A percentile compares a stretch with the other conserved stretches of the same genome.
phyloP scores from a whole-genome alignment of 2,888 invertebrate species.

The Alitta virens region DNA sequence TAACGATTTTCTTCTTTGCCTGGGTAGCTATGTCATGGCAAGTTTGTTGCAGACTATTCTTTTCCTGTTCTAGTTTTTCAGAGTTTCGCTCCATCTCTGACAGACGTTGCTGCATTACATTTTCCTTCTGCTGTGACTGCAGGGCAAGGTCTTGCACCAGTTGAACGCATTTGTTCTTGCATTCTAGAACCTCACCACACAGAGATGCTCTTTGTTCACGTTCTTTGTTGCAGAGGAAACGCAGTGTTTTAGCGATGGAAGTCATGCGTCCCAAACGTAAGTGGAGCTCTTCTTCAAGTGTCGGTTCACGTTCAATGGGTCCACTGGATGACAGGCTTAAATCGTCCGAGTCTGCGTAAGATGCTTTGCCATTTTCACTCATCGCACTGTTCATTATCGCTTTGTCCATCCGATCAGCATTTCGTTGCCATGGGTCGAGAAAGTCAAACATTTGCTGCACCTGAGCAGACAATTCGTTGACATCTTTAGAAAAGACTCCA shows the following conservation, averaged over 20 bases:
- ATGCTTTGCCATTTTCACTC: not conserved
- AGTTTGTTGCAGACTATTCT: slow-evolving; percentile 3
- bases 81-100: slow-evolving; percentile 3
- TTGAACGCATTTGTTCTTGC: slow-evolving; percentile 1
- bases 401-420: not conserved
- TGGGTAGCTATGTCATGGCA: slow-evolving; percentile 13
- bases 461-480: slow-evolving; percentile 6
- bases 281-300: slow-evolving; percentile 13
- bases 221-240: slow-evolving; percentile 1
- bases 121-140: slow-evolving; percentile 14
- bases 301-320: not conserved
- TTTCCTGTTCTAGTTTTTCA: slow-evolving; percentile 9
- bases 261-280: slow-evolving; percentile 12
- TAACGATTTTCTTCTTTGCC: slow-evolving; percentile 10
- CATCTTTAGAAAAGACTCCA: slow-evolving; percentile 9
- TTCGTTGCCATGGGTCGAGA: slow-evolving; percentile 1
- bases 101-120: slow-evolving; percentile 12
- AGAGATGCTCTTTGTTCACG: slow-evolving; percentile 2
- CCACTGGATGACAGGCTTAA: not conserved
- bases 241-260: slow-evolving; percentile 9
- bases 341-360: not conserved
- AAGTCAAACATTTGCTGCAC: slow-evolving; percentile 7
- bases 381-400: not conserved
- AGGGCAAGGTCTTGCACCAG: slow-evolving; percentile 5
- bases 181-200: slow-evolving; percentile 1